Conservation (phyloP, 2,888 invertebrate species). For the Argyresthia albistria region DNA sequence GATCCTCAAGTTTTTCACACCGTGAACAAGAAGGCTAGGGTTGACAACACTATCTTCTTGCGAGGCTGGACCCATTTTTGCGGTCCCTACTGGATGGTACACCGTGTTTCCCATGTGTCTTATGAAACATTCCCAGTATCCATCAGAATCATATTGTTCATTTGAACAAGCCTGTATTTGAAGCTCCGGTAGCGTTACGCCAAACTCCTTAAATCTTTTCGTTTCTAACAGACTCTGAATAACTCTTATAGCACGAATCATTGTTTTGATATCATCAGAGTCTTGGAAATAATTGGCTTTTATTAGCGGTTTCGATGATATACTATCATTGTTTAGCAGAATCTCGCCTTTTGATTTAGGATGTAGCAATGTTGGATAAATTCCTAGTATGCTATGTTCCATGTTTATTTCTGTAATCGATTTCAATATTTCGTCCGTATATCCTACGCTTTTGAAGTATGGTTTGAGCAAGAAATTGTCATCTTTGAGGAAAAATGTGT, state of each 20-base stretch:
- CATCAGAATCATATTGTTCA: conserved; percentile 31
- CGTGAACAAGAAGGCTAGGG: conserved; percentile 58
- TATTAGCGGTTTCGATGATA: conserved; percentile 69
- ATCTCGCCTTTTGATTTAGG: conserved; percentile 72
- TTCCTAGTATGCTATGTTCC: conserved; percentile 32
- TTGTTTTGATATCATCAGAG: conserved; percentile 57
- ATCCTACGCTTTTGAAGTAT: conserved; percentile 26
- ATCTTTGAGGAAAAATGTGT: conserved; percentile 29
- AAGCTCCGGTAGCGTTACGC: conserved; percentile 33
- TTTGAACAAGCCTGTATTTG: conserved; percentile 36
- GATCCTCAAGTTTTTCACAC: conserved; percentile 63
- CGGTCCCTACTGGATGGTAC: conserved; percentile 80
- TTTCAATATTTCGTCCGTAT: conserved; percentile 27
- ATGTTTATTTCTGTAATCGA: conserved; percentile 26
- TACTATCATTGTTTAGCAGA: conserved; percentile 57
- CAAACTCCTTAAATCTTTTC: conserved; percentile 33
- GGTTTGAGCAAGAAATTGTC: conserved; percentile 22
- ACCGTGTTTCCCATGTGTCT: conserved; percentile 64
- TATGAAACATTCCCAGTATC: conserved; percentile 73
- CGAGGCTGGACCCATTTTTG: conserved; percentile 74
- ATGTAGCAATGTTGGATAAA: conserved; percentile 44
- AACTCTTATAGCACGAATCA: conserved; percentile 47
- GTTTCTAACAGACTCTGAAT: conserved; percentile 43
- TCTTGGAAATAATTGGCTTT: conserved; percentile 74
- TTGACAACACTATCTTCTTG: conserved; percentile 66